Base-by-base conservation (phyloP, 1,140 invertebrate genomes). In the Drosophila truncata region DNA sequence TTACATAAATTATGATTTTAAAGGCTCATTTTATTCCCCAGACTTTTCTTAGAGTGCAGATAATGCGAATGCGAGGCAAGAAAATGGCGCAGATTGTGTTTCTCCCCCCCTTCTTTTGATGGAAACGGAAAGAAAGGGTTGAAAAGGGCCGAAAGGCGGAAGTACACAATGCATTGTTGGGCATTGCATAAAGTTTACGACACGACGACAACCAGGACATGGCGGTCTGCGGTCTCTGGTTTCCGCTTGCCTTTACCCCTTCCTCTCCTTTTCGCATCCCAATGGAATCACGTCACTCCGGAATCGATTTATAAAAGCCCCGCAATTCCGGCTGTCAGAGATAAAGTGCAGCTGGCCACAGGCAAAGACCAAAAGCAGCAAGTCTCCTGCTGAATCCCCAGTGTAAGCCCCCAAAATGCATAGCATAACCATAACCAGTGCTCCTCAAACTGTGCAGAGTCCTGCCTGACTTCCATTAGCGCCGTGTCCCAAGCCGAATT, bases 1-100 rank as follows among this genome's bases (percentile, higher is more conserved):
- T 2, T 10, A n/a, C n/a, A n/a, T 1, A 29, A 27, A n/a, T n/a
- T 5, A 27, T 13, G 14, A 10, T 47, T 27, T 18, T 18, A 14
- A 14, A 6, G 2, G 0, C 1, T 6, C 6, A 31, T 20, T 23
- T 16, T 16, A 33, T 10, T 5, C 13, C 0, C 2, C 0, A 0
- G 0, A 11, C 2, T 33, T 62, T 60, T 65, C 62, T 42, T 27
- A 3, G 0, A 25, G 41, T 78, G 80, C 65, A 54, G 46, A 88
- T 88, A 88, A 81, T 75, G 80, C 67, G 42, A 77, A 65, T 39
- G 42, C 42, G 78, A 78, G 63, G 64, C 67, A 83, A 81, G 85
- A 88, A 90, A 85, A 81, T 79, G 66, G 54, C 55, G 62, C 62
- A 85, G 81, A 84, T 90, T 87, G 85, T 88, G 55, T 80, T 76